Percentiles rank a stretch among this genome's conserved stretches.
Evolutionary conservation across 2,888 invertebrate species (phyloP).

Genomic region (Drosophila mercatorum): DNA sequence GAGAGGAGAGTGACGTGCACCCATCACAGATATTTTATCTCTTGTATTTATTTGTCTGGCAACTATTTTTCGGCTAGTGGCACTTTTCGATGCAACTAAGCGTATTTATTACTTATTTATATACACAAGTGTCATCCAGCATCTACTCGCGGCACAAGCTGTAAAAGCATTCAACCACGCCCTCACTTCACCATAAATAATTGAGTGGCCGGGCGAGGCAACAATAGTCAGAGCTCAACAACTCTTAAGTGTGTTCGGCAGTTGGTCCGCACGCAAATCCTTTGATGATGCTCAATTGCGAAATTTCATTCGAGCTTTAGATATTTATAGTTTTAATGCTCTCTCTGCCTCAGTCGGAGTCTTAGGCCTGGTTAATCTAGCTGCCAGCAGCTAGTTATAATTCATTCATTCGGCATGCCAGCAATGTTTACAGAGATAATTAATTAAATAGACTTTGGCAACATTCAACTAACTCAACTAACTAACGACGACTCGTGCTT

Average conservation of each 20-base stretch:
- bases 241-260: conserved; percentile 30
- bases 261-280: conserved; percentile 13
- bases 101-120: conserved; percentile 80
- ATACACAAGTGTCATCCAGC: conserved; percentile 64
- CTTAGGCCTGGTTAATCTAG: conserved; percentile 15
- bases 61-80: conserved; percentile 76
- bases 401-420: conserved; percentile 58
- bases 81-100: conserved; percentile 78
- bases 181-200: conserved; percentile 45
- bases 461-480: conserved; percentile 54
- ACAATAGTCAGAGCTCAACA: conserved; percentile 37
- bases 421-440: conserved; percentile 63
- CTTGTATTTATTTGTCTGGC: conserved; percentile 47
- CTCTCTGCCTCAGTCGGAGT: background rate
- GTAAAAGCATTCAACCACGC: conserved; percentile 31
- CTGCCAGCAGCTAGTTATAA: conserved; percentile 27
- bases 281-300: conserved; percentile 1
- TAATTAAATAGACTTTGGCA: conserved; percentile 74
- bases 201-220: conserved; percentile 35
- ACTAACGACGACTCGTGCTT: conserved; percentile 60
- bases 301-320: conserved; percentile 5
- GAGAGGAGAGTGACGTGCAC: conserved; percentile 23
- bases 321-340: conserved; percentile 16
- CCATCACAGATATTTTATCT: conserved; percentile 57
- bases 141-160: conserved; percentile 48